phyloP scores from a whole-genome alignment of 2,888 invertebrate genomes.

The Athetis lepigone region DNA sequence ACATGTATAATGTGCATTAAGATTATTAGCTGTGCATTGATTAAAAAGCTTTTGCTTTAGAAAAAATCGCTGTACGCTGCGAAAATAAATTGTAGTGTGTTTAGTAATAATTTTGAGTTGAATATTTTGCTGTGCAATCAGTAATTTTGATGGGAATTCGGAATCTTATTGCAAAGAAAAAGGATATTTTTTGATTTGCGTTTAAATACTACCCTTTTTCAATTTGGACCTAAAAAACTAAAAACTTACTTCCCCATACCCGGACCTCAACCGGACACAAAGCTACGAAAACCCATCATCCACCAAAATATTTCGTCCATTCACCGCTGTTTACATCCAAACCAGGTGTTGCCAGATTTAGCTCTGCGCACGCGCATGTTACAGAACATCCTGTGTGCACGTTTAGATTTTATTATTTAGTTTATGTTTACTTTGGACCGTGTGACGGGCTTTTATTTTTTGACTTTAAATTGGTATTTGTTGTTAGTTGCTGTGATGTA shows the following conservation, averaged over 20 bases:
- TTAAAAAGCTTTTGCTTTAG: no score
- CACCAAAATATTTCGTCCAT: constrained; percentile 43
- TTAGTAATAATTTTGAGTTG: no score
- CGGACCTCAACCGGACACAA: constrained; percentile 26
- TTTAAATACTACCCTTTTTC: no score
- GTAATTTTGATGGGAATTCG: no score
- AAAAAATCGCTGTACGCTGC: no score
- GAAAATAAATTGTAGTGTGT: no score
- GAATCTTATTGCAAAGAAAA: no score
- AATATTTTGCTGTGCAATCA: no score
- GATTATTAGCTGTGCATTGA: no score
- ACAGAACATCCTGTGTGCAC: constrained; percentile 66
- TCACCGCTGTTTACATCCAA: constrained; percentile 53
- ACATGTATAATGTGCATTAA: no score
- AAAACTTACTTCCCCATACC: not conserved
- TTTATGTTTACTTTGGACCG: constrained; percentile 45
- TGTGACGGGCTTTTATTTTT: constrained; percentile 37
- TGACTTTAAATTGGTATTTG: constrained; percentile 21
- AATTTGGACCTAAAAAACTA: no score
- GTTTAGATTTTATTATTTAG: constrained; percentile 57
- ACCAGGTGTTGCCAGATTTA: constrained; percentile 58
- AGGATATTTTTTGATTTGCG: no score
- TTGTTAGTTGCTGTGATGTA: constrained; percentile 16
- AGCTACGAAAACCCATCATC: constrained; percentile 33
- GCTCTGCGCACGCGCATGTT: constrained; percentile 58